A percentile compares a stretch with the other conserved stretches of the same genome.
Conservation (phyloP, 2,113 vertebrate genomes). For the Oceanodroma tethys region DNA sequence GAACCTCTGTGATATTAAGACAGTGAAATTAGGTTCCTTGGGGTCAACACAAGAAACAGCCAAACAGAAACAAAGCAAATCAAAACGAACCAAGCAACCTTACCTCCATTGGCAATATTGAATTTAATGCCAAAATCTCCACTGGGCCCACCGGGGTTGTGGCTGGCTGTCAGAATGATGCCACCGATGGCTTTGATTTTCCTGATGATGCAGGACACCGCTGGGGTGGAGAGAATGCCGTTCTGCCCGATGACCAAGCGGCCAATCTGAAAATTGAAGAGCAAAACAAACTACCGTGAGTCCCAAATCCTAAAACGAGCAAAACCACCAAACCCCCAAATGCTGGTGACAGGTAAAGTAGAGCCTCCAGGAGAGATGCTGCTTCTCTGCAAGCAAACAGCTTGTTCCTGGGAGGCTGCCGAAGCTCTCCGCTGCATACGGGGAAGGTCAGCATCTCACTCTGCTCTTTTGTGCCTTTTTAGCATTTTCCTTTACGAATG, state of each 20-base stretch:
- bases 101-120: constrained; percentile 95
- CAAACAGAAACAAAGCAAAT: background rate
- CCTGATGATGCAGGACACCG: constrained; percentile 96
- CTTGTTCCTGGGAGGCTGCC: background rate
- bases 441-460: background rate
- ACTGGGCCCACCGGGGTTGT: constrained; percentile 93
- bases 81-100: background rate
- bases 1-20: background rate
- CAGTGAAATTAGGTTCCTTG: background rate
- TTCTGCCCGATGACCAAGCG: constrained; percentile 94
- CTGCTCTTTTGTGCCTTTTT: background rate
- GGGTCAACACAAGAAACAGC: background rate
- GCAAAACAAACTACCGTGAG: background rate
- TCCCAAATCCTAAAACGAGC: background rate
- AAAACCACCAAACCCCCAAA: background rate
- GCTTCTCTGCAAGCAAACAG: background rate
- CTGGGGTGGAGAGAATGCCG: constrained; percentile 96
- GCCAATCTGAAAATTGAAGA: constrained; percentile 80
- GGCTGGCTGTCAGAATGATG: constrained; percentile 96
- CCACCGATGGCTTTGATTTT: constrained; percentile 94
- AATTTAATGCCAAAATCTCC: constrained; percentile 99
- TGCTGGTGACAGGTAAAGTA: fast-evolving
- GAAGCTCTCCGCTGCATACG: fast-evolving
- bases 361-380: background rate
- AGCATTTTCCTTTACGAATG: background rate